These are phyloP conservation scores for Meriones psammophilus DNA, from an alignment of 2,797 vertebrate species.

Conservation along the genomic window DNA sequence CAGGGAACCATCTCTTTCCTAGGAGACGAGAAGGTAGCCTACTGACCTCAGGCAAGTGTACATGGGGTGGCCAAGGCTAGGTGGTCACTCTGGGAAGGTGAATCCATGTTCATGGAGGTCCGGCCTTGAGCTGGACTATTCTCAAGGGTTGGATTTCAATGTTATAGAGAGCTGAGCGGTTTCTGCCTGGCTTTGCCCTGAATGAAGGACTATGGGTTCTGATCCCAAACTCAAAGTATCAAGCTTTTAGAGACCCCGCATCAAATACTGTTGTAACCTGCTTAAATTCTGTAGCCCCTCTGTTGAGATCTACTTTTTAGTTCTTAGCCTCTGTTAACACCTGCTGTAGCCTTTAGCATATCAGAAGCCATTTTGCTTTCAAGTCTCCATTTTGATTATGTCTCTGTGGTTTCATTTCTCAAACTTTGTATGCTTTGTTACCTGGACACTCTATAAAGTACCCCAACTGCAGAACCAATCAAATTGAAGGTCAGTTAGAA, in stretches of 20 bases:
- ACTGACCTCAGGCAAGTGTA: accelerated
- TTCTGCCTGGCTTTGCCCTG: not conserved
- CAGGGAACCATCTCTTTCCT: not conserved
- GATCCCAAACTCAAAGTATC: not conserved
- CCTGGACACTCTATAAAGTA: no score
- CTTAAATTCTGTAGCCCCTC: no score
- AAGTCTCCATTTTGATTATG: no score
- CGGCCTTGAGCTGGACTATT: not conserved
- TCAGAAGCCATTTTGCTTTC: no score
- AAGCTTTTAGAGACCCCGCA: not conserved
- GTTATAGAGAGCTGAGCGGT: not conserved
- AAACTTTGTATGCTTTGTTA: no score
- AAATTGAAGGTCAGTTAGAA: no score
- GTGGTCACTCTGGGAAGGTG: not conserved
- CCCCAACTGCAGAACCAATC: no score
- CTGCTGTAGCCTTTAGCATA: no score
- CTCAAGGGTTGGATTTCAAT: not conserved
- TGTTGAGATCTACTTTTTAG: no score
- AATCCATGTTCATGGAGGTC: not conserved
- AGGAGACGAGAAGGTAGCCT: not conserved
- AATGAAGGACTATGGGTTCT: not conserved
- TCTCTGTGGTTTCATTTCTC: no score
- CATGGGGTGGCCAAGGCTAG: accelerated
- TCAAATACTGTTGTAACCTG: not conserved
- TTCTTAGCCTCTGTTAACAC: no score